These are phyloP conservation scores for Eremobia ochroleuca DNA, from an alignment of 2,888 invertebrate species.

Conservation along the genomic window DNA sequence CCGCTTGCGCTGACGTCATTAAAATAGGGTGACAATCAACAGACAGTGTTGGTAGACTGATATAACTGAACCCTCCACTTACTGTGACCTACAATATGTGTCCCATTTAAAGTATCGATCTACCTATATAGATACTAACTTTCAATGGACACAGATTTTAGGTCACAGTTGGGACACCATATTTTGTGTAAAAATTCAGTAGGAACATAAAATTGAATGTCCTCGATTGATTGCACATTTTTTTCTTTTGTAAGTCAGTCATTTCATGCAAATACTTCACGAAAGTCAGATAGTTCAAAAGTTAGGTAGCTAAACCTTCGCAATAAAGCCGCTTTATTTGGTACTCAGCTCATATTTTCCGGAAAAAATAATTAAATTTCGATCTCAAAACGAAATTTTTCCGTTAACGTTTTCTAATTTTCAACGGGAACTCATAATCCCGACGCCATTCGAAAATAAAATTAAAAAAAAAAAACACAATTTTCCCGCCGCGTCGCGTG, in stretches of 20 bases:
- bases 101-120: conserved; percentile 39
- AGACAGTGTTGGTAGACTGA: conserved; percentile 20
- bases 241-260: not conserved
- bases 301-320: too few relatives aligned
- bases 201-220: not conserved
- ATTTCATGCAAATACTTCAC: not conserved
- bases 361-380: not conserved
- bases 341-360: not conserved
- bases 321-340: not conserved
- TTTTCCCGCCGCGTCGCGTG: conserved; percentile 59
- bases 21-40: conserved; percentile 64
- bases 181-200: not conserved
- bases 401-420: conserved; percentile 15
- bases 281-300: not conserved
- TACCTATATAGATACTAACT: not conserved
- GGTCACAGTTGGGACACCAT: not conserved
- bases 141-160: conserved; percentile 16
- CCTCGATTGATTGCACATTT: not conserved
- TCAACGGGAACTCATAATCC: conserved; percentile 15
- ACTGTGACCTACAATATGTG: conserved; percentile 33
- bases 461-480: conserved; percentile 53
- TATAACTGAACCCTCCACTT: conserved; percentile 16
- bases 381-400: not conserved
- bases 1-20: conserved; percentile 57
- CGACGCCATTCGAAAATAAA: conserved; percentile 57